Evolutionary conservation across 2,113 vertebrate genomes (phyloP).

Genomic region (Loxodonta africana): DNA sequence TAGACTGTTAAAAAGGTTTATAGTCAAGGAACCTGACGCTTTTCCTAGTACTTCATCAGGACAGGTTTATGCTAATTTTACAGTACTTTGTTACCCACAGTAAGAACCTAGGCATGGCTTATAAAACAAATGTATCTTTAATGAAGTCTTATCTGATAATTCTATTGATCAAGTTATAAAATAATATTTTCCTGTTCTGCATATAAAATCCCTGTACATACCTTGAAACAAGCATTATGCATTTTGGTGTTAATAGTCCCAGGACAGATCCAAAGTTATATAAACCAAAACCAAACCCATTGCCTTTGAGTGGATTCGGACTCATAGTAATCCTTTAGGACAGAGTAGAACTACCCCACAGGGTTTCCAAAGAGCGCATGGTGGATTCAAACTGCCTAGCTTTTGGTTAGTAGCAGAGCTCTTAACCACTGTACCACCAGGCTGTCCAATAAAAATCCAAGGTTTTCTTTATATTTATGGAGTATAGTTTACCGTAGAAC

Average conservation of each 20-base stretch:
- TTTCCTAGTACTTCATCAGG: constrained; percentile 43
- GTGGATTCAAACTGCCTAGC: too few species aligned
- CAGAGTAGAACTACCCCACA: too few species aligned
- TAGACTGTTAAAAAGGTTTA: constrained; percentile 68
- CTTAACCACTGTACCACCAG: too few species aligned
- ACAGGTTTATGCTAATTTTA: constrained; percentile 59
- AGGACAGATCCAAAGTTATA: neutral
- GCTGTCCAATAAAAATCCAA: neutral
- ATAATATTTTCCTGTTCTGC: constrained; percentile 55
- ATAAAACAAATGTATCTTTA: constrained; percentile 72
- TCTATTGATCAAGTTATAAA: constrained; percentile 56
- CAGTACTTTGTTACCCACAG: constrained; percentile 65
- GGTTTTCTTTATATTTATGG: neutral
- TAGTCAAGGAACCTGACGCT: neutral
- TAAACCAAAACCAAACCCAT: too few species aligned
- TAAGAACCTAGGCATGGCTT: constrained; percentile 40
- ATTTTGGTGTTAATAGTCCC: neutral
- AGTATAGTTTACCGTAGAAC: neutral
- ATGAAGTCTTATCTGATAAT: constrained; percentile 38
- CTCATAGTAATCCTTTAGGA: too few species aligned
- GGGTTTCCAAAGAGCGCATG: too few species aligned
- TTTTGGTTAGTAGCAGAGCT: too few species aligned
- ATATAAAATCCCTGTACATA: neutral
- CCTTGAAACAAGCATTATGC: neutral
- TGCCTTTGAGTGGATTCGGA: too few species aligned